Percentiles rank a stretch among this genome's conserved stretches.
Evolutionary conservation across 23 tunicate species (phyloP).

Genomic region (Botrylloides violaceus): DNA sequence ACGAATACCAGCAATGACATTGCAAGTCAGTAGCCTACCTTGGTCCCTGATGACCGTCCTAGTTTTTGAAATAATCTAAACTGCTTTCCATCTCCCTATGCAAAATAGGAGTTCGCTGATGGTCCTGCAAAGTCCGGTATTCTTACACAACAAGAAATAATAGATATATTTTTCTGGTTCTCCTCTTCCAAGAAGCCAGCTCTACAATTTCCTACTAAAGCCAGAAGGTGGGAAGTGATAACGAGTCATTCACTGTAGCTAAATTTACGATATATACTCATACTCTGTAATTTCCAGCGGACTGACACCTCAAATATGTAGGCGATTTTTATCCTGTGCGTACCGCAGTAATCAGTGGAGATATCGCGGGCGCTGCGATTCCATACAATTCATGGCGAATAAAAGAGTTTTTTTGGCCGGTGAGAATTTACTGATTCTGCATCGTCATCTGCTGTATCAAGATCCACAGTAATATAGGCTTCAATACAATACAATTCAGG

Average conservation of each 20-base stretch:
- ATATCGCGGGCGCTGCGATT: conserved; percentile 87
- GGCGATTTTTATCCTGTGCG: conserved; percentile 74
- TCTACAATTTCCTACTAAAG: conserved; percentile 26
- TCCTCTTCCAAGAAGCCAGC: conserved; percentile 61
- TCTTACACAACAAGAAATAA: conserved; percentile 64
- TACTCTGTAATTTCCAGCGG: conserved; percentile 33
- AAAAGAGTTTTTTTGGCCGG: conserved; percentile 80
- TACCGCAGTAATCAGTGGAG: conserved; percentile 90
- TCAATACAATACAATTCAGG: no score
- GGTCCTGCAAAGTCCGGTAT: conserved; percentile 75
- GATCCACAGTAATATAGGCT: no score
- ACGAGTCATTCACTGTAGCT: no score
- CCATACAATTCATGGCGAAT: conserved; percentile 77
- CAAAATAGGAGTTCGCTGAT: conserved; percentile 75
- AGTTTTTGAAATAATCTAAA: neutral
- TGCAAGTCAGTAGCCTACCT: conserved; percentile 64
- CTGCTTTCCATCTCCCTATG: neutral
- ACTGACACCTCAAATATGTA: conserved; percentile 58
- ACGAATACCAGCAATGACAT: conserved; percentile 71
- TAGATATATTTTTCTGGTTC: conserved; percentile 63
- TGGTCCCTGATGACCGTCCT: no score
- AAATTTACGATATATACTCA: no score
- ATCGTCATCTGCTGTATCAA: no score
- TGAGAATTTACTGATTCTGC: no score
- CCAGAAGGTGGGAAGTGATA: conserved; percentile 23